A percentile compares a stretch with the other conserved stretches of the same genome.
These are phyloP conservation scores for Apis dorsata DNA, from an alignment of 1,140 invertebrate species.

Conservation along the genomic window DNA sequence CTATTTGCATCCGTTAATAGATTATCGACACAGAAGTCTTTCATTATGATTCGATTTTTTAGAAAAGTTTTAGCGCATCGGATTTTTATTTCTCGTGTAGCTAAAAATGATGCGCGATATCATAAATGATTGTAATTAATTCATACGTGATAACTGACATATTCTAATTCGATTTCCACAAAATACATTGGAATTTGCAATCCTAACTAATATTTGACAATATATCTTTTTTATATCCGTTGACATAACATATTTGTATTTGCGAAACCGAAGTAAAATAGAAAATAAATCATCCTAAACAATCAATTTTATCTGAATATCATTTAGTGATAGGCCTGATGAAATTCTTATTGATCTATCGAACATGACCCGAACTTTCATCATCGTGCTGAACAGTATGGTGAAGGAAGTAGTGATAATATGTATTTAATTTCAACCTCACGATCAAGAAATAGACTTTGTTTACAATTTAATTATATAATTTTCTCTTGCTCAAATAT, in stretches of 20 bases:
- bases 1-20: neutral
- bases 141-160: no score
- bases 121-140: no score
- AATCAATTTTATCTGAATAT: neutral
- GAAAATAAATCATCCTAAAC: neutral
- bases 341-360: neutral
- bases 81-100: neutral
- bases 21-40: constrained; percentile 22
- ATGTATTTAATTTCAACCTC: no score
- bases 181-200: no score
- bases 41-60: neutral
- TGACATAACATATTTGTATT: constrained; percentile 12
- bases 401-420: neutral
- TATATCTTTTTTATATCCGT: constrained; percentile 44
- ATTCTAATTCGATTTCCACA: no score
- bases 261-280: constrained; percentile 27
- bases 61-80: neutral
- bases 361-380: neutral
- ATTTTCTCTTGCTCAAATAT: no score
- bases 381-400: neutral
- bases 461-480: no score
- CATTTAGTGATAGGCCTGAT: constrained; percentile 1
- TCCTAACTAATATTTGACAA: constrained; percentile 1
- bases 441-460: no score
- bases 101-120: no score